phyloP scores from a whole-genome alignment of 2,888 invertebrate genomes.

The Malthinus seriepunctatus region DNA sequence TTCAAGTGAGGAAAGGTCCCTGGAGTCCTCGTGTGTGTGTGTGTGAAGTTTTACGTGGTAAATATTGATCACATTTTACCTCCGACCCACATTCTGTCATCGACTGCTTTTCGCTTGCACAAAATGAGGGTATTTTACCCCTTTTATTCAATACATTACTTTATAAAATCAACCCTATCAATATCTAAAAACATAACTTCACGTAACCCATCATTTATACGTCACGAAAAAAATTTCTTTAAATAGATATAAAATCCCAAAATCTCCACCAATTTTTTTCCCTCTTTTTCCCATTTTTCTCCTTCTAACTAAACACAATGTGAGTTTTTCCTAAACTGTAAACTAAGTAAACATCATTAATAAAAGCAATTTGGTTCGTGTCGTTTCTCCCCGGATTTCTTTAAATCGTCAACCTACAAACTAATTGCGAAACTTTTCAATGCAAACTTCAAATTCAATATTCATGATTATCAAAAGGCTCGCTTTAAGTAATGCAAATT shows the following conservation, averaged over 20 bases:
- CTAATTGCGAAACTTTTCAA: conserved; percentile 36
- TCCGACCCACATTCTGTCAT: conserved; percentile 45
- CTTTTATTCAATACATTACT: conserved; percentile 22
- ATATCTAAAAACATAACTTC: background rate
- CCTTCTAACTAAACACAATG: background rate
- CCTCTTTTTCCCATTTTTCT: background rate
- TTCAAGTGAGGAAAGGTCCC: conserved; percentile 23
- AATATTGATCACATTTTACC: conserved; percentile 42
- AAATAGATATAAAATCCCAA: background rate
- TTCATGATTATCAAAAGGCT: conserved; percentile 44
- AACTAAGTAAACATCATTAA: conserved; percentile 53
- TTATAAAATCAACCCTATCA: conserved; percentile 11
- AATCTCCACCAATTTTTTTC: background rate
- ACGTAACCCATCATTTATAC: background rate
- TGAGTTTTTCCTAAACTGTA: conserved; percentile 11
- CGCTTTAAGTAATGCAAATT: conserved; percentile 39
- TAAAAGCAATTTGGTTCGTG: conserved; percentile 52
- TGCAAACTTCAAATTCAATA: conserved; percentile 48
- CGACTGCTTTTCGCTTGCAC: conserved; percentile 29
- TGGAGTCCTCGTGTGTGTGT: conserved; percentile 21
- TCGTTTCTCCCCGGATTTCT: conserved; percentile 46
- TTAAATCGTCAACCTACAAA: conserved; percentile 42
- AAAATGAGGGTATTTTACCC: conserved; percentile 24
- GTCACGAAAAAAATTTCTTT: background rate
- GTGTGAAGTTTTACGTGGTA: conserved; percentile 62